Evolutionary conservation across 1,140 invertebrate genomes (phyloP).

Genomic region (Trachymyrmex cornetzi): DNA sequence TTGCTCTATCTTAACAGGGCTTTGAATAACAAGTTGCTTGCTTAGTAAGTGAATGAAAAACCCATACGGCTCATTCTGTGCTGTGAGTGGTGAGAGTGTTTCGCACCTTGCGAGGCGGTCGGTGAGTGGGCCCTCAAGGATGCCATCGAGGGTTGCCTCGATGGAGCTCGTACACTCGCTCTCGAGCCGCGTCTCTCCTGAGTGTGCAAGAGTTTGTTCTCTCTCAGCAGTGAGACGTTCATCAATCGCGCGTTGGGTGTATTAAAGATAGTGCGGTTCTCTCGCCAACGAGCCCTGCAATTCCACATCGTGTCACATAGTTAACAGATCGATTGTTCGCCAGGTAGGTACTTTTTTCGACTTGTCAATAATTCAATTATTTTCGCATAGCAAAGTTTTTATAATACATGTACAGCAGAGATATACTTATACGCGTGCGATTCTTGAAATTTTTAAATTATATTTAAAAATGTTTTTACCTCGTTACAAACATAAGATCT

Average conservation of each 20-base stretch:
- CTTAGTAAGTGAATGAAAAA: slow-evolving; percentile 87
- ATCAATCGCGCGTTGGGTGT: slow-evolving; percentile 96
- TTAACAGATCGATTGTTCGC: neutral
- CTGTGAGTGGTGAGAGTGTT: slow-evolving; percentile 85
- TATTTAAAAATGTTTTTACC: neutral
- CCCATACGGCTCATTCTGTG: slow-evolving; percentile 85
- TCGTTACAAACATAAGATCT: neutral
- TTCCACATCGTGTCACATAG: neutral
- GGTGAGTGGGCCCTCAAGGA: slow-evolving; percentile 93
- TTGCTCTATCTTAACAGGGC: slow-evolving; percentile 79
- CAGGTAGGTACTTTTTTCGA: neutral
- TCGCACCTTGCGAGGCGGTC: slow-evolving; percentile 92
- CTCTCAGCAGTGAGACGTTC: slow-evolving; percentile 94
- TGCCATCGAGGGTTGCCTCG: slow-evolving; percentile 93
- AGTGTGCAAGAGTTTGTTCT: slow-evolving; percentile 93
- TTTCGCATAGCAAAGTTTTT: neutral
- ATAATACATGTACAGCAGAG: neutral
- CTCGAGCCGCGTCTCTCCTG: slow-evolving; percentile 92
- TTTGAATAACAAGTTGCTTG: slow-evolving; percentile 83
- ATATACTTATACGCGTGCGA: neutral
- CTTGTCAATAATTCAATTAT: neutral
- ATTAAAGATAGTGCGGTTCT: slow-evolving; percentile 97
- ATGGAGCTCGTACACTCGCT: slow-evolving; percentile 91
- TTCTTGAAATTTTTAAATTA: neutral
- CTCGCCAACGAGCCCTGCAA: slow-evolving; percentile 95